Evolutionary conservation across 2,113 vertebrate genomes (phyloP).

Genomic region (Orthonyx spaldingii): DNA sequence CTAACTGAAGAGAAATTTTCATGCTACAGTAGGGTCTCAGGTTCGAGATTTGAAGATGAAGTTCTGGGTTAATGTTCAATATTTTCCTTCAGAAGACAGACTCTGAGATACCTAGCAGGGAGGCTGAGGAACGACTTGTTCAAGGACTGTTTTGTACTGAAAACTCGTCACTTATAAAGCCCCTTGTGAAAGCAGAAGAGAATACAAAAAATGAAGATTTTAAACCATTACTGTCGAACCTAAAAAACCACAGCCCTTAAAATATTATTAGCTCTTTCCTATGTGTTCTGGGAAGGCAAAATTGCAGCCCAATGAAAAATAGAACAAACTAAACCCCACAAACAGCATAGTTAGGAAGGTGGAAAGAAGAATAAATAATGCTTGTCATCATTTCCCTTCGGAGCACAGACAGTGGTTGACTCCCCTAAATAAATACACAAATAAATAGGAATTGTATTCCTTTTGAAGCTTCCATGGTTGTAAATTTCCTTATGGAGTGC

Average conservation of each 20-base stretch:
- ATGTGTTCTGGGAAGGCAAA: neutral
- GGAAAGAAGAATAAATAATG: neutral
- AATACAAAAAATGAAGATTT: neutral
- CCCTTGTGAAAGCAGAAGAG: neutral
- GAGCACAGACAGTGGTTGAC: neutral
- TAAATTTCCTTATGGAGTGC: conserved; percentile 55
- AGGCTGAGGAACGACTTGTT: neutral
- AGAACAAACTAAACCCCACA: neutral
- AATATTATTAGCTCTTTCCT: neutral
- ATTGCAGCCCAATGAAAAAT: neutral
- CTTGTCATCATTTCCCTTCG: neutral
- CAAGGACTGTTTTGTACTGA: neutral
- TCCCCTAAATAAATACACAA: neutral
- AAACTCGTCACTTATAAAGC: neutral
- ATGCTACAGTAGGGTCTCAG: neutral
- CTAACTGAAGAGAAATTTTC: neutral
- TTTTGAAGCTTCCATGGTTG: conserved; percentile 65
- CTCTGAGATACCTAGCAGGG: neutral
- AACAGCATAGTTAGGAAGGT: neutral
- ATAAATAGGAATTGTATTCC: neutral
- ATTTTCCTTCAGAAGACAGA: neutral
- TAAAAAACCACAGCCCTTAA: neutral
- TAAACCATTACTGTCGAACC: neutral
- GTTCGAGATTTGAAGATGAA: neutral
- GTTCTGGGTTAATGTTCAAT: neutral